These are phyloP conservation scores for Mercenaria mercenaria DNA, from an alignment of 1,140 invertebrate species.

Conservation along the genomic window DNA sequence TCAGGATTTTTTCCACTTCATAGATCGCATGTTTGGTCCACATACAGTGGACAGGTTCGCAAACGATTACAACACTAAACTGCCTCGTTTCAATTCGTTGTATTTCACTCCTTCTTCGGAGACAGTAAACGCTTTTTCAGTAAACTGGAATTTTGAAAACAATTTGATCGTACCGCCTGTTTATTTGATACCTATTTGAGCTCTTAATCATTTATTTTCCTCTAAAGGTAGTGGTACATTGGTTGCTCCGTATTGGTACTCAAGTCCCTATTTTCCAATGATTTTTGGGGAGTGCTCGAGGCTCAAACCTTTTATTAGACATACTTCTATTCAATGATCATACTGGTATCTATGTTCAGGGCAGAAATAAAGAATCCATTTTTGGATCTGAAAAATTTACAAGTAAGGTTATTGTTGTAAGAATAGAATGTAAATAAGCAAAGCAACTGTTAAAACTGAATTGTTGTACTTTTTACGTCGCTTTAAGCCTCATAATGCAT, in stretches of 20 bases:
- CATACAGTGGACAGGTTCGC: conserved; percentile 41
- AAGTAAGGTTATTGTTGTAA: not conserved
- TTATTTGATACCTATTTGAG: conserved; percentile 25
- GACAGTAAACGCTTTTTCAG: conserved; percentile 46
- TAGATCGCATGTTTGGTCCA: conserved; percentile 4
- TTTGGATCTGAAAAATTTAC: not conserved
- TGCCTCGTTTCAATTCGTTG: conserved; percentile 1
- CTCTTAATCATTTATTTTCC: not conserved
- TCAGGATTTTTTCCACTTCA: not conserved
- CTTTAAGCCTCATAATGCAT: too few species aligned
- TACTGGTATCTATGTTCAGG: not conserved
- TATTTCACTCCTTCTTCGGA: conserved; percentile 37
- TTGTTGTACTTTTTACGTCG: too few species aligned
- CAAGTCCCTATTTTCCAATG: not conserved
- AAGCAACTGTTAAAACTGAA: too few species aligned
- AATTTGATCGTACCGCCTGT: conserved; percentile 44
- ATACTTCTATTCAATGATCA: not conserved
- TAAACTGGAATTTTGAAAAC: conserved; percentile 28
- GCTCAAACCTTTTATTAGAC: not conserved
- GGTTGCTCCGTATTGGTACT: not conserved
- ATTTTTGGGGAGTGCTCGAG: not conserved
- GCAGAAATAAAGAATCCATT: not conserved
- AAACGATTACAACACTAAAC: conserved; percentile 20
- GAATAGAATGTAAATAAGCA: not conserved
- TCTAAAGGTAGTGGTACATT: not conserved